Evolutionary conservation across 2,797 vertebrate species (phyloP).

Genomic region (Otolemur crassicaudatus): DNA sequence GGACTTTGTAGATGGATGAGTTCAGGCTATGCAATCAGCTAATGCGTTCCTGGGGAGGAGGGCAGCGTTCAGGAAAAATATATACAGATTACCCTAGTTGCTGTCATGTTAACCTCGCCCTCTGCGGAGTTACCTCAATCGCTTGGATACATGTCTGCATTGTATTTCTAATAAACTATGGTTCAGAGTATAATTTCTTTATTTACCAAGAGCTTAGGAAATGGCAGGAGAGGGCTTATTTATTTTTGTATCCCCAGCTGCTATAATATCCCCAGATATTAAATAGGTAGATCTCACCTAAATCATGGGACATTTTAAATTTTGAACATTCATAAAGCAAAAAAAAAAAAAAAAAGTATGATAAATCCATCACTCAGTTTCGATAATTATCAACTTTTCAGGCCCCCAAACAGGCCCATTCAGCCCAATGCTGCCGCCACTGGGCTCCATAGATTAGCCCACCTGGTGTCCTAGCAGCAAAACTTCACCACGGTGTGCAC

Average conservation of each 20-base stretch:
- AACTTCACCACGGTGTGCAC: too few species aligned
- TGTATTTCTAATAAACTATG: too few species aligned
- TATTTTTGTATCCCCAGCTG: background rate
- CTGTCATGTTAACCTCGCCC: too few species aligned
- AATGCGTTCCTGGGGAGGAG: too few species aligned
- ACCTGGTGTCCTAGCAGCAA: too few species aligned
- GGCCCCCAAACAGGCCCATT: too few species aligned
- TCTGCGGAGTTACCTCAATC: background rate
- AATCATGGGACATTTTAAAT: background rate
- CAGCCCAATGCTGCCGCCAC: too few species aligned
- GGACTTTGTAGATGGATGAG: background rate
- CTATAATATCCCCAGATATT: background rate
- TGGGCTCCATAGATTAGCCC: too few species aligned
- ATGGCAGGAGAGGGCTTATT: background rate
- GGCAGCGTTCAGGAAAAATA: background rate
- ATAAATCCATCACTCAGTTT: background rate
- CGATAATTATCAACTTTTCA: background rate
- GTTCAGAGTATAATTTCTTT: background rate
- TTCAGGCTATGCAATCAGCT: background rate
- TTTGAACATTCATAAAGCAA: background rate
- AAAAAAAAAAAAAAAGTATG: background rate
- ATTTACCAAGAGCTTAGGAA: background rate
- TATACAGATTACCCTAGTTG: accelerated
- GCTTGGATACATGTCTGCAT: background rate
- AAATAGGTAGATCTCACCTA: background rate